These are phyloP conservation scores for Griposia aprilina DNA, from an alignment of 2,888 invertebrate species.

Conservation along the genomic window DNA sequence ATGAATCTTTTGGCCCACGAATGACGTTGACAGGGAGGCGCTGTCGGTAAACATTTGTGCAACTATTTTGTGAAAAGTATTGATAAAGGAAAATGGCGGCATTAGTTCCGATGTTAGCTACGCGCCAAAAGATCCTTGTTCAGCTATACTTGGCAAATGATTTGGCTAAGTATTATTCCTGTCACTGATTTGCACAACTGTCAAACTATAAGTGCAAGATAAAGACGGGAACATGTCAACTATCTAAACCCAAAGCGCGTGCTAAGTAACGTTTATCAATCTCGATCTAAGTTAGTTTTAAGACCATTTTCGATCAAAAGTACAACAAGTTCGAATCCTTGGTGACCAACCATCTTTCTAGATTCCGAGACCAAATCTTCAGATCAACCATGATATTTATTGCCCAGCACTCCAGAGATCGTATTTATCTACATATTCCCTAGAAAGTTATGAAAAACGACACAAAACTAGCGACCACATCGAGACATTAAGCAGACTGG, in stretches of 20 bases:
- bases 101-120: too few relatives aligned
- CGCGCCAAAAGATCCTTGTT: too few relatives aligned
- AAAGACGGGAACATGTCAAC: not conserved
- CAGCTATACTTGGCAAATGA: not conserved
- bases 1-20: too few relatives aligned
- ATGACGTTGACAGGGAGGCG: too few relatives aligned
- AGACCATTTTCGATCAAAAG: not conserved
- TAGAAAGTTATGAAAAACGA: slow-evolving; percentile 38
- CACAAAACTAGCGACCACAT: slow-evolving; percentile 37
- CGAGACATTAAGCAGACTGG: slow-evolving; percentile 23
- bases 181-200: not conserved
- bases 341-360: not conserved
- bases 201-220: not conserved
- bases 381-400: not conserved
- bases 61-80: too few relatives aligned
- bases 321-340: not conserved
- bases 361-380: slow-evolving; percentile 19
- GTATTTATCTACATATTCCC: not conserved
- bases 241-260: not conserved
- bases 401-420: not conserved
- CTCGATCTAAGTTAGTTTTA: not conserved
- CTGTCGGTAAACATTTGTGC: too few relatives aligned
- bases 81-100: too few relatives aligned
- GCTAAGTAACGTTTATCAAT: not conserved
- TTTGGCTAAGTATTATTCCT: not conserved